Evolutionary conservation across 2,797 vertebrate genomes (phyloP), one percentile per base, ranked within the genome.

Genomic region (Crypturellus tataupa): DNA sequence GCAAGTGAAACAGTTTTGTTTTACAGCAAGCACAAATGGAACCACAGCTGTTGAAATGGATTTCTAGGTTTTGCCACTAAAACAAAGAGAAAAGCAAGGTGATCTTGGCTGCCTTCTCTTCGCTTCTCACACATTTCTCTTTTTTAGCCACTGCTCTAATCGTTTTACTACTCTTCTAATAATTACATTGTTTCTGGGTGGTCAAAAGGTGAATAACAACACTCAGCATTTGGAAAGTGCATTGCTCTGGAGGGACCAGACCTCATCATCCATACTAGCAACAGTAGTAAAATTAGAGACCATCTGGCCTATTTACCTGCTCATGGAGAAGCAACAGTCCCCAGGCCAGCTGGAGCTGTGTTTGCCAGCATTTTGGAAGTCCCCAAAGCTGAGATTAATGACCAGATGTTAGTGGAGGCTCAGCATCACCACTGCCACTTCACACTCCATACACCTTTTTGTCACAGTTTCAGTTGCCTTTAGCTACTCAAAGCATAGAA

Each of bases 221-320:
- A 7, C 77, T 94, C 72, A 7, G 75, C 0, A 0, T 88, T 91
- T 92, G 69, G 80, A 93, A 93, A 76, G 86, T 1, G 0, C 64
- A 91, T 89, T 86, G 75, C 77, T 95, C 93, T 87, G 31, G n/a
- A 39, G 95, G 90, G 97, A 95, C 35, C 63, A 71, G 75, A 73
- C 67, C 87, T 95, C 87, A 94, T 94, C 82, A 94, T 92, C 94
- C 91, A 69, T 87, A 94, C 73, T 62, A 94, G 96, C 81, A 97
- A 95, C 94, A 96, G 96, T 76, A 96, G 92, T 97, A 97, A 96
- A 97, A 97, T 94, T 87, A 94, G 84, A 94, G 92, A 95, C 96
- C 96, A 97, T 97, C 96, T 97, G 97, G 95, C 82, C 72, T 76
- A 55, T 96, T 97, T 97, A 97, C 96, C 97, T 97, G 93, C 86